These are phyloP conservation scores for Perca fluviatilis DNA, from an alignment of 2,113 vertebrate species.

Conservation along the genomic window DNA sequence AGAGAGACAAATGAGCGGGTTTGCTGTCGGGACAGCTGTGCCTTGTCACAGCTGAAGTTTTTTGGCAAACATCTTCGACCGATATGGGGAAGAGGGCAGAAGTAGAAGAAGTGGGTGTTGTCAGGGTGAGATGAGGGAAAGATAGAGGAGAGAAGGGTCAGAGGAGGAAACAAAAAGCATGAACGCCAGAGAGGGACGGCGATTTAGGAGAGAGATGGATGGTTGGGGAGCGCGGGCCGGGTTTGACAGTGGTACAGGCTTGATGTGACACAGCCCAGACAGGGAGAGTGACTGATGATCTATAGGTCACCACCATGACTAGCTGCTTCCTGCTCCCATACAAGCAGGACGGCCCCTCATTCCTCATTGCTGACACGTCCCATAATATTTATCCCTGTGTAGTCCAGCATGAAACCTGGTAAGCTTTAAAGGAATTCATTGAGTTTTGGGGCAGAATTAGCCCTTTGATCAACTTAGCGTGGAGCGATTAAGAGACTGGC, in stretches of 20 bases:
- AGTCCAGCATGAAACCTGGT: constrained; percentile 70
- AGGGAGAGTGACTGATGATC: constrained; percentile 74
- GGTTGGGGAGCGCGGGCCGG: constrained; percentile 34
- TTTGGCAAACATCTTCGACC: constrained; percentile 56
- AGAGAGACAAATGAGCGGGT: constrained; percentile 66
- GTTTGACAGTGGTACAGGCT: constrained; percentile 56
- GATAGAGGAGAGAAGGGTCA: constrained; percentile 28
- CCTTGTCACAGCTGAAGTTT: constrained; percentile 65
- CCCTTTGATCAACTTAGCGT: constrained; percentile 66
- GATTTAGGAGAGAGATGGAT: constrained; percentile 64
- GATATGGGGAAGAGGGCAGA: constrained; percentile 50
- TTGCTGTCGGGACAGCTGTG: constrained; percentile 67
- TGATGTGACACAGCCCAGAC: constrained; percentile 63
- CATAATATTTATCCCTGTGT: constrained; percentile 77
- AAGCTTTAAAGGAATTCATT: constrained; percentile 66
- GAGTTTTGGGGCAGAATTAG: constrained; percentile 59
- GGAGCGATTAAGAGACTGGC: constrained; percentile 47
- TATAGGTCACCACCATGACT: constrained; percentile 66
- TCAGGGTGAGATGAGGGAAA: constrained; percentile 49
- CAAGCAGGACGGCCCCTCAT: constrained; percentile 56
- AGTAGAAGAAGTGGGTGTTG: constrained; percentile 54
- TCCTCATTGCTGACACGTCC: constrained; percentile 76
- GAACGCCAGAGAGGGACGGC: constrained; percentile 4
- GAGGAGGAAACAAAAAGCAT: constrained; percentile 38
- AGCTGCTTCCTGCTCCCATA: constrained; percentile 71